phyloP scores from a whole-genome alignment of 2,797 vertebrate genomes.

The Hydrolagus colliei region DNA sequence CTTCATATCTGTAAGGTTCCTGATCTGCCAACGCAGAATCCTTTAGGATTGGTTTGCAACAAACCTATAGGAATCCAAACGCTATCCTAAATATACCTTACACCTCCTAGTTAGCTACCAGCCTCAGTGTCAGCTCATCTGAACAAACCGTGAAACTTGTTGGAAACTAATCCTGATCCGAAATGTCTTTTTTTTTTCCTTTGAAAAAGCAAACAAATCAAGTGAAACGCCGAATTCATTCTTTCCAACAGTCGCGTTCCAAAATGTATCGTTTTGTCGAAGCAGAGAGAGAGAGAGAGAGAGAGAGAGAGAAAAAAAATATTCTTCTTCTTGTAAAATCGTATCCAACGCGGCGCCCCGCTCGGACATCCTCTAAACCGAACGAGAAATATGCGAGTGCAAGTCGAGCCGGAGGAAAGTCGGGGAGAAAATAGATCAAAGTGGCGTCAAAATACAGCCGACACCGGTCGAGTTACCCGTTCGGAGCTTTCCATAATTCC shows the following conservation, averaged over 20 bases:
- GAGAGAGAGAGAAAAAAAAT: constrained; percentile 62
- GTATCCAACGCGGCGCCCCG: no score
- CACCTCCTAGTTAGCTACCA: neutral
- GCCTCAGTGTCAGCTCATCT: neutral
- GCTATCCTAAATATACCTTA: neutral
- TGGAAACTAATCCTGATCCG: constrained; percentile 38
- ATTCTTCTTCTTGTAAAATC: constrained; percentile 29
- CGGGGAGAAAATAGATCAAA: constrained; percentile 60
- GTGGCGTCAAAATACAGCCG: constrained; percentile 57
- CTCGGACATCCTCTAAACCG: constrained; percentile 45
- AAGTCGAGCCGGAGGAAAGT: neutral
- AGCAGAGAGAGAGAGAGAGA: constrained; percentile 66
- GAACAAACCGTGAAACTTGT: neutral
- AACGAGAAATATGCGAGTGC: constrained; percentile 34
- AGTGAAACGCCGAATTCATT: neutral
- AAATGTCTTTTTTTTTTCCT: constrained; percentile 49
- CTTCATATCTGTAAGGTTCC: neutral
- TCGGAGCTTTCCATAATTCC: constrained; percentile 68
- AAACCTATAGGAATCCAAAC: neutral
- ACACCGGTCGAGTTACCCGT: constrained; percentile 68
- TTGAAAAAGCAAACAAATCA: neutral
- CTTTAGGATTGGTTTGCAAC: constrained; percentile 20
- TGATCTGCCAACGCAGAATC: neutral
- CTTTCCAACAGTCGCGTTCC: neutral
- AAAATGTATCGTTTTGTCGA: constrained; percentile 37